These are phyloP conservation scores for Leucozona laternaria DNA, from an alignment of 2,888 invertebrate genomes.

Conservation along the genomic window DNA sequence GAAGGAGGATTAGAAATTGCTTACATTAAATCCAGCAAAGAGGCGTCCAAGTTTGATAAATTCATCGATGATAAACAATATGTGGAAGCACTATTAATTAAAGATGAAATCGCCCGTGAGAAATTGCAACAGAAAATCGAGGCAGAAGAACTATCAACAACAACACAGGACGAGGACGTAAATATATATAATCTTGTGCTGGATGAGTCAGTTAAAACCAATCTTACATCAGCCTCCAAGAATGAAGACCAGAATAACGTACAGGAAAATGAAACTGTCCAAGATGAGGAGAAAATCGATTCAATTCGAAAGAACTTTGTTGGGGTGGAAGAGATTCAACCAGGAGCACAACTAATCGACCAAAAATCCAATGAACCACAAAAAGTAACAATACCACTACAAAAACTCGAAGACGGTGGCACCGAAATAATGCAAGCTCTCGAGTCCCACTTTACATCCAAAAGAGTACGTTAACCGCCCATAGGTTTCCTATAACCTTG, in stretches of 20 bases:
- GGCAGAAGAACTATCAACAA: slow-evolving; percentile 55
- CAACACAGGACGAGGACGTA: slow-evolving; percentile 76
- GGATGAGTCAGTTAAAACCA: slow-evolving; percentile 77
- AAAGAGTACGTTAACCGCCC: slow-evolving; percentile 79
- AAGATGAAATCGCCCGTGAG: slow-evolving; percentile 80
- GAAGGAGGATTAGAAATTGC: slow-evolving; percentile 64
- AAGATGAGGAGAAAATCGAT: slow-evolving; percentile 85
- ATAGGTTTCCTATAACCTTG: slow-evolving; percentile 29
- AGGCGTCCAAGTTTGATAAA: slow-evolving; percentile 83
- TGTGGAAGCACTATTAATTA: slow-evolving; percentile 83
- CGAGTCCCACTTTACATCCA: slow-evolving; percentile 82
- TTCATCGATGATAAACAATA: slow-evolving; percentile 83
- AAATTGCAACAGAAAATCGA: slow-evolving; percentile 79
- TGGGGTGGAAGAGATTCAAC: slow-evolving; percentile 83
- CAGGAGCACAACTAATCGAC: slow-evolving; percentile 78
- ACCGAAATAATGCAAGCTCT: slow-evolving; percentile 87
- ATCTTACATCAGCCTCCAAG: slow-evolving; percentile 78
- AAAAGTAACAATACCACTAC: slow-evolving; percentile 85
- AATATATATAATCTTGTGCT: slow-evolving; percentile 75
- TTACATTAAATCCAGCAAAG: slow-evolving; percentile 78
- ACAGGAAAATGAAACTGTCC: slow-evolving; percentile 83
- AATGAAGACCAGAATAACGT: slow-evolving; percentile 79
- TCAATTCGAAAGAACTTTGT: slow-evolving; percentile 84
- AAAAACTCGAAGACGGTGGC: slow-evolving; percentile 84
- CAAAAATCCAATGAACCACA: slow-evolving; percentile 84